These are phyloP conservation scores for Grapholita molesta DNA, from an alignment of 1,140 invertebrate species.

Conservation along the genomic window DNA sequence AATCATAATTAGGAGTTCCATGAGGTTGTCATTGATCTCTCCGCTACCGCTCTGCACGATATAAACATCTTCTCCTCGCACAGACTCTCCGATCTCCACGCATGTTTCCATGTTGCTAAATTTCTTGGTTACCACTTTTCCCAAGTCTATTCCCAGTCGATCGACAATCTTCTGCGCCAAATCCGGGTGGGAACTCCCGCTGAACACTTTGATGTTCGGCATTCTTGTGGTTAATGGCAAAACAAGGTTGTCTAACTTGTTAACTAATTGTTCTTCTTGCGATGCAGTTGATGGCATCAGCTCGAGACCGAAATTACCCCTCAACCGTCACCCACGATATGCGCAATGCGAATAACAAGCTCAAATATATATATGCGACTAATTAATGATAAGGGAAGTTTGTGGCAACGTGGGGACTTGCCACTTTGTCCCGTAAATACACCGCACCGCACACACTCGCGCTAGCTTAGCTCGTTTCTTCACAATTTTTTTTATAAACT, in stretches of 20 bases:
- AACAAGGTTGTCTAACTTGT: constrained; percentile 62
- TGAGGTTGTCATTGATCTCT: constrained; percentile 99
- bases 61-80: constrained; percentile 99
- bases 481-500: constrained; percentile 56
- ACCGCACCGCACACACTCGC: constrained; percentile 43
- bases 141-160: constrained; percentile 96
- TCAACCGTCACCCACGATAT: constrained; percentile 44
- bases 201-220: constrained; percentile 99
- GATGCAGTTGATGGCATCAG: constrained; percentile 72
- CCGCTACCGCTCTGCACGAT: constrained; percentile 99
- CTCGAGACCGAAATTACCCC: constrained; percentile 47
- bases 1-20: constrained; percentile 99
- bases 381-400: constrained; percentile 53
- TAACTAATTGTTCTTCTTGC: constrained; percentile 64
- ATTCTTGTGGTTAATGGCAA: constrained; percentile 80
- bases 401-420: constrained; percentile 57
- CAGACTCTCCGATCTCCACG: constrained; percentile 99
- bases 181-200: constrained; percentile 98
- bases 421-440: constrained; percentile 48
- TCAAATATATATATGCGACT: constrained; percentile 53
- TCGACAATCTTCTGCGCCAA: constrained; percentile 97
- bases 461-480: constrained; percentile 33
- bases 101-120: constrained; percentile 99
- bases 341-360: constrained; percentile 42
- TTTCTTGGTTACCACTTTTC: constrained; percentile 99